Conservation (phyloP, 2,113 vertebrate genomes). For the Chaetura pelagica region DNA sequence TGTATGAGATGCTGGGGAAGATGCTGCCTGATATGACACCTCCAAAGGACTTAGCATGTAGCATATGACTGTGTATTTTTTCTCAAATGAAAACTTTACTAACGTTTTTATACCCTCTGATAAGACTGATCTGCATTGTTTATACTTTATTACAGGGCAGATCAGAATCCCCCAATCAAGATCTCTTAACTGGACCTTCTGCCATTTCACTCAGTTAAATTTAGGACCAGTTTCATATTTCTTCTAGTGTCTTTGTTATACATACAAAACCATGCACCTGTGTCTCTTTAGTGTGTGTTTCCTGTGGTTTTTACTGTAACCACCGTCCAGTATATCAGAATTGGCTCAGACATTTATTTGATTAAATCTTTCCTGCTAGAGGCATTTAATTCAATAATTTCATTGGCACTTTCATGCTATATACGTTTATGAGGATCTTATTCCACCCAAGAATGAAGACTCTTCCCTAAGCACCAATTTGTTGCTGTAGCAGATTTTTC, state of each 20-base stretch:
- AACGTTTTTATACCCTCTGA: not conserved
- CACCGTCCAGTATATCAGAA: not conserved
- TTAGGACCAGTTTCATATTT: not conserved
- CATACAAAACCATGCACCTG: not conserved
- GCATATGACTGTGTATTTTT: not conserved
- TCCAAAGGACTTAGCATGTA: not conserved
- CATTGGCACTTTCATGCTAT: not conserved
- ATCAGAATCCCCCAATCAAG: not conserved
- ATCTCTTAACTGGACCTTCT: not conserved
- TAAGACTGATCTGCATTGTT: not conserved
- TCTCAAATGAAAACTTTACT: not conserved
- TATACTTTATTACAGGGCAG: not conserved
- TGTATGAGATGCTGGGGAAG: not conserved
- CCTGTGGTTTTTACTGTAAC: not conserved
- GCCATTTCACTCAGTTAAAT: not conserved
- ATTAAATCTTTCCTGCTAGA: not conserved
- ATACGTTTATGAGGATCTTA: not conserved
- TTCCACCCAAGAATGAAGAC: not conserved
- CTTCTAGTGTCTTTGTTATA: not conserved
- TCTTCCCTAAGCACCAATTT: not conserved
- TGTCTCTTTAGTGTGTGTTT: not conserved
- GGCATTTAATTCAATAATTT: slow-evolving; percentile 15
- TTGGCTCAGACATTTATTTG: not conserved
- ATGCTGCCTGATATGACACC: not conserved
- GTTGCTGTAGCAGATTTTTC: not conserved